phyloP scores from a whole-genome alignment of 1,140 invertebrate species.

The Orussus abietinus region DNA sequence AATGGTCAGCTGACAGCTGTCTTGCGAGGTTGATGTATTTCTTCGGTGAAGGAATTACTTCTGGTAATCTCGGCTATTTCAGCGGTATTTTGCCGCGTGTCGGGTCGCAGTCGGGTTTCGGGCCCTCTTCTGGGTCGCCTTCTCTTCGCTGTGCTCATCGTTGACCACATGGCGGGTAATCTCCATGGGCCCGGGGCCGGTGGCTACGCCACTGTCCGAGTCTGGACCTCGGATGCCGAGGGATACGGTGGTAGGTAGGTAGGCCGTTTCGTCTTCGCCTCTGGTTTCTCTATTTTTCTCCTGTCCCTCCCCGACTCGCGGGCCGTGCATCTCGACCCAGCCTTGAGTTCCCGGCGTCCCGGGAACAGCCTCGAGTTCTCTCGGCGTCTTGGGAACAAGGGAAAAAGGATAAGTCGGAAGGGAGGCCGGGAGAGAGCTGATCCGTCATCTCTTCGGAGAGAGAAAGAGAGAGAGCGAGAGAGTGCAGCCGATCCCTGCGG shows the following conservation, averaged over 20 bases:
- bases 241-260: constrained; percentile 14
- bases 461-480: too few species aligned
- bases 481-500: too few species aligned
- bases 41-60: too few species aligned
- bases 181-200: too few species aligned
- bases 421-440: constrained; percentile 27
- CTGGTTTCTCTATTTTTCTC: constrained; percentile 18
- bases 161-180: too few species aligned
- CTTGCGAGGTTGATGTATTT: too few species aligned
- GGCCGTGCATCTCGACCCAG: not conserved
- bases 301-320: not conserved
- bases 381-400: constrained; percentile 12
- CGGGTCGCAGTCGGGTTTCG: too few species aligned
- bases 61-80: too few species aligned
- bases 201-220: not conserved
- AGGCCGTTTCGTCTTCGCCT: constrained; percentile 25
- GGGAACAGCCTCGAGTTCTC: constrained; percentile 17
- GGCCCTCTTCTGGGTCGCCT: too few species aligned
- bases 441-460: constrained; percentile 15
- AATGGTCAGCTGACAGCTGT: too few species aligned
- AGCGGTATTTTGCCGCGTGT: too few species aligned
- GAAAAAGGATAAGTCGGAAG: constrained; percentile 22
- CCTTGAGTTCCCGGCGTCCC: not conserved
- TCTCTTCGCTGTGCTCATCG: too few species aligned
- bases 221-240: not conserved